Base-by-base conservation (phyloP, 1,140 invertebrate species). In the Drosophila baimaii region DNA sequence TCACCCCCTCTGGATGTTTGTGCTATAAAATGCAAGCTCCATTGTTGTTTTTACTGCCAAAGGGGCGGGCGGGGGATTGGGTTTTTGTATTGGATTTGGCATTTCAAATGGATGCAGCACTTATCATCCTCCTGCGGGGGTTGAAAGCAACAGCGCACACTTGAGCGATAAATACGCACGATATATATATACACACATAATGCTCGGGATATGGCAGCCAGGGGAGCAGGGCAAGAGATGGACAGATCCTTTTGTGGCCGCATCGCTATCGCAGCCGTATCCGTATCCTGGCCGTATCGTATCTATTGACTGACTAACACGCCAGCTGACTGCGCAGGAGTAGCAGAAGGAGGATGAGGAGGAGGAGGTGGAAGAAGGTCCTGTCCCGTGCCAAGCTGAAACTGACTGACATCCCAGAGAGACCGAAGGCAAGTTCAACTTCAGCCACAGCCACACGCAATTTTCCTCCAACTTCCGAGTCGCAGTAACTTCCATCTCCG, bases 281-380 rank as follows among this genome's bases (percentile, higher is more conserved):
- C 9, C 25, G 43, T 55, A 37, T 37, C 33, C 21, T 17, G 33
- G 29, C 37, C n/a, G 49, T 39, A 62, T 62, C 65, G 59, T 78
- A 86, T 81, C 82, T 86, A 82, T 88, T 62, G 83, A 80, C 66
- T 79, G 76, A 75, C 80, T 83, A 83, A 79, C 76, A 64, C 80
- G 80, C 82, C 83, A 86, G 83, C 83, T 86, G 83, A 88, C 83
- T 44, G 27, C 13, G n/a, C 2, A 27, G 56, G n/a, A 17, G n/a
- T 8, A 44, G 21, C n/a, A n/a, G n/a, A n/a, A n/a, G n/a, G n/a
- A n/a, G n/a, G n/a, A n/a, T n/a, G n/a, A n/a, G 13, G 12, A 25
- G 21, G n/a, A 9, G 12, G 7, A 12, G 19, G 3, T 19, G 44
- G 12, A 21, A 15, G 5, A 29, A 2, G 54, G 54, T 33, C 70